Conservation (phyloP, 2,113 vertebrate species). For the Pimephales promelas region DNA sequence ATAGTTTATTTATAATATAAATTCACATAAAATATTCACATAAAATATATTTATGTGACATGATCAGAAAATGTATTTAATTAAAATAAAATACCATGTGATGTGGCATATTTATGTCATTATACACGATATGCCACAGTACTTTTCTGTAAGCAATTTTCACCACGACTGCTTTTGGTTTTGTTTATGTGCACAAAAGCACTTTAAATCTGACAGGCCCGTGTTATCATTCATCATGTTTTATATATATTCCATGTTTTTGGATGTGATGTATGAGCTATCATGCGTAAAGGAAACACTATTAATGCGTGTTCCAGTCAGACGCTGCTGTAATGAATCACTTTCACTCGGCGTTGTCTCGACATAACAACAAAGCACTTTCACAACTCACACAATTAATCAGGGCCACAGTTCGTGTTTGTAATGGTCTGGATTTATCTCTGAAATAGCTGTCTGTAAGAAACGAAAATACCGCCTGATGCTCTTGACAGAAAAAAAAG, state of each 20-base stretch:
- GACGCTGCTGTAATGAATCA: conserved; percentile 17
- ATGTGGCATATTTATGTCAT: not conserved
- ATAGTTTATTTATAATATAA: too few relatives aligned
- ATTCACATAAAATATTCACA: too few relatives aligned
- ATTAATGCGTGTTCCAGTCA: conserved; percentile 35
- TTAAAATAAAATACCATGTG: not conserved
- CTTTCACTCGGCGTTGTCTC: not conserved
- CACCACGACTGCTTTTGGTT: not conserved
- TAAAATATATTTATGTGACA: too few relatives aligned
- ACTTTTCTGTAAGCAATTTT: not conserved
- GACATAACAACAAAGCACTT: conserved; percentile 15
- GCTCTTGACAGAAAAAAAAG: not conserved
- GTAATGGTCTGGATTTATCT: conserved; percentile 29
- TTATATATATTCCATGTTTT: conserved; percentile 30
- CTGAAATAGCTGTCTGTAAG: not conserved
- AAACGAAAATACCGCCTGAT: not conserved
- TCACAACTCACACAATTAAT: conserved; percentile 4
- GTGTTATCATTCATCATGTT: conserved; percentile 11
- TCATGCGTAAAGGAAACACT: conserved; percentile 21
- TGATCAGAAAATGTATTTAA: too few relatives aligned
- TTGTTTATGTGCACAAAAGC: not conserved
- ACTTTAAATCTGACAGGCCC: conserved; percentile 12
- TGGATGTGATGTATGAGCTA: conserved; percentile 22
- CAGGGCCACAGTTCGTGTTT: conserved; percentile 1
- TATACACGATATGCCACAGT: not conserved